Conservation (phyloP, 2,113 vertebrate genomes). For the Corythornis vintsioides region DNA sequence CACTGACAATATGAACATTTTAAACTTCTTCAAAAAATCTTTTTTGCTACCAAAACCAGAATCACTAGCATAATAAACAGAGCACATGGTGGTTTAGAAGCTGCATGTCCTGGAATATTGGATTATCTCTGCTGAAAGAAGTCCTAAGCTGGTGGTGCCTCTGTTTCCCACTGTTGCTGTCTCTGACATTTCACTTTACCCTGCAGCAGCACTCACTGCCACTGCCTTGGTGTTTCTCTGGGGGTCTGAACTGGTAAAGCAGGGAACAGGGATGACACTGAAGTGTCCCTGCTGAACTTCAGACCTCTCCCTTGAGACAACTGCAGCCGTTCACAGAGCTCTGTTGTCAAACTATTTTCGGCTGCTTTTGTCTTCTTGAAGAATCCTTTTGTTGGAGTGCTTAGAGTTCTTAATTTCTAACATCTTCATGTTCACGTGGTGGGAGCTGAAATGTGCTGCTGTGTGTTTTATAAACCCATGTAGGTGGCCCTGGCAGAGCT, state of each 20-base stretch:
- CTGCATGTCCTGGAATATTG: neutral
- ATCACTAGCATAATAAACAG: neutral
- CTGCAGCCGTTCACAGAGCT: neutral
- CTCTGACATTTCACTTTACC: neutral
- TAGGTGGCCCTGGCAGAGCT: slow-evolving; percentile 92
- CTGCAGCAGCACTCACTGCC: neutral
- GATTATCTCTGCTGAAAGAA: neutral
- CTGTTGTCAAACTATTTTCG: neutral
- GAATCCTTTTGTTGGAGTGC: neutral
- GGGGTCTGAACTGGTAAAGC: neutral
- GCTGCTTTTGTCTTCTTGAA: neutral
- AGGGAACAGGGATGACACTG: neutral
- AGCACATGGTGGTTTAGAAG: neutral
- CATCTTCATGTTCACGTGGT: neutral
- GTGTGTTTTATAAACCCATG: neutral
- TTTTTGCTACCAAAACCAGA: neutral
- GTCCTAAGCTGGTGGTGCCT: neutral
- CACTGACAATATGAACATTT: neutral
- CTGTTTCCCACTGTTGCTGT: neutral
- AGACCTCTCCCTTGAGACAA: neutral
- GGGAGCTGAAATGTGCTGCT: neutral
- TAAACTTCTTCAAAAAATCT: neutral
- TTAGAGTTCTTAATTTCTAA: neutral
- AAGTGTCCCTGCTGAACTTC: neutral
- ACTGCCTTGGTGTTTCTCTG: neutral